phyloP scores from a whole-genome alignment of 2,888 invertebrate genomes.

The Meandrusa payeni region DNA sequence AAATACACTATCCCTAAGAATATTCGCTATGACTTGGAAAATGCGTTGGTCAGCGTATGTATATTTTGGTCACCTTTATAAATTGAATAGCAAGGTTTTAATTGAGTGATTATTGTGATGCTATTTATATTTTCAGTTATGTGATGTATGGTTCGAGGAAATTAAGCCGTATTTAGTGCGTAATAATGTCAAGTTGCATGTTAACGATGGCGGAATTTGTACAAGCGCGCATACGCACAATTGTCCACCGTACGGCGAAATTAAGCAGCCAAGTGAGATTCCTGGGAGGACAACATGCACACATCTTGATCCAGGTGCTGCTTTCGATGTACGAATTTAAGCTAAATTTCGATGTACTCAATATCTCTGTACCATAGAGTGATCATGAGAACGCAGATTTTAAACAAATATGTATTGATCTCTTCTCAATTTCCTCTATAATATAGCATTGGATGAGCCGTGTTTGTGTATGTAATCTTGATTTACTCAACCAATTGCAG shows the following conservation, averaged over 20 bases:
- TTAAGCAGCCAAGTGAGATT: slow-evolving; percentile 16
- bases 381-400: no score
- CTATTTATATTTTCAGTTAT: slow-evolving; percentile 49
- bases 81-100: slow-evolving; percentile 11
- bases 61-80: slow-evolving; percentile 4
- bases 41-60: slow-evolving; percentile 66
- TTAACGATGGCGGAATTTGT: slow-evolving; percentile 33
- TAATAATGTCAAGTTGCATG: slow-evolving; percentile 69
- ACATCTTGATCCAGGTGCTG: slow-evolving; percentile 73
- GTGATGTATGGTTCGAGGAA: slow-evolving; percentile 73
- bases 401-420: no score
- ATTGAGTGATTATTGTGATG: background rate
- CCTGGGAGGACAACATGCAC: slow-evolving; percentile 43
- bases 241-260: slow-evolving; percentile 19
- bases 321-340: slow-evolving; percentile 64
- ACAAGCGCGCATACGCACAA: slow-evolving; percentile 18
- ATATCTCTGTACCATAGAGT: no score
- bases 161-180: slow-evolving; percentile 67
- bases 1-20: slow-evolving; percentile 56
- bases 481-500: no score
- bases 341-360: no score
- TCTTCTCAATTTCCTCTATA: no score
- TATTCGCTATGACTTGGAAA: slow-evolving; percentile 64
- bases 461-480: no score
- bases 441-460: no score